phyloP scores from a whole-genome alignment of 2,888 invertebrate species.

The Lordiphosa fenestrarum region DNA sequence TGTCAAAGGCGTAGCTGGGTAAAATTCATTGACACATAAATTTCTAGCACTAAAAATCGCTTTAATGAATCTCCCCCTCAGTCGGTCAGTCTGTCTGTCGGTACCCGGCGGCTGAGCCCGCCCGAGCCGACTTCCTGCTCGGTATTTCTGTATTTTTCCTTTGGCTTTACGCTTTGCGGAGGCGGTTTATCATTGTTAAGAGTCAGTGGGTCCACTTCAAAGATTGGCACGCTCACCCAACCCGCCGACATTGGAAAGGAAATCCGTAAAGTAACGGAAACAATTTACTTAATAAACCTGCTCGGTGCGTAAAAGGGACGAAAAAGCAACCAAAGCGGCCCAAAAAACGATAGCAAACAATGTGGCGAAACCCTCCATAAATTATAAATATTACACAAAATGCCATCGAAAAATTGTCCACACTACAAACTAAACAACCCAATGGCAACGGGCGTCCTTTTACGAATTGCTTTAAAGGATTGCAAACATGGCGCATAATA shows the following conservation, averaged over 20 bases:
- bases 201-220: constrained; percentile 37
- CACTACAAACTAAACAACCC: constrained; percentile 43
- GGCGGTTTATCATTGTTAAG: constrained; percentile 29
- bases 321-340: constrained; percentile 14
- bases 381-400: constrained; percentile 61
- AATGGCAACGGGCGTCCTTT: constrained; percentile 26
- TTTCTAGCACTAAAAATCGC: constrained; percentile 45
- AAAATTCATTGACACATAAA: constrained; percentile 58
- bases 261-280: constrained; percentile 60
- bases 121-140: constrained; percentile 36
- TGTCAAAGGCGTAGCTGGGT: constrained; percentile 50
- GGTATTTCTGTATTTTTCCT: not conserved
- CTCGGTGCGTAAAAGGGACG: constrained; percentile 24
- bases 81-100: not conserved
- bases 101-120: constrained; percentile 1
- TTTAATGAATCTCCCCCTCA: constrained; percentile 42
- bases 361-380: constrained; percentile 47
- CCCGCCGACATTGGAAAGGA: constrained; percentile 46
- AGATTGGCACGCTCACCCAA: constrained; percentile 18
- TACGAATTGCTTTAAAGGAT: constrained; percentile 54
- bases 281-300: constrained; percentile 63
- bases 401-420: constrained; percentile 35
- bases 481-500: constrained; percentile 42
- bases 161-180: constrained; percentile 1
- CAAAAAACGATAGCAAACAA: constrained; percentile 10